Conservation (phyloP, 1,140 invertebrate genomes). For the Orchesella cincta region DNA sequence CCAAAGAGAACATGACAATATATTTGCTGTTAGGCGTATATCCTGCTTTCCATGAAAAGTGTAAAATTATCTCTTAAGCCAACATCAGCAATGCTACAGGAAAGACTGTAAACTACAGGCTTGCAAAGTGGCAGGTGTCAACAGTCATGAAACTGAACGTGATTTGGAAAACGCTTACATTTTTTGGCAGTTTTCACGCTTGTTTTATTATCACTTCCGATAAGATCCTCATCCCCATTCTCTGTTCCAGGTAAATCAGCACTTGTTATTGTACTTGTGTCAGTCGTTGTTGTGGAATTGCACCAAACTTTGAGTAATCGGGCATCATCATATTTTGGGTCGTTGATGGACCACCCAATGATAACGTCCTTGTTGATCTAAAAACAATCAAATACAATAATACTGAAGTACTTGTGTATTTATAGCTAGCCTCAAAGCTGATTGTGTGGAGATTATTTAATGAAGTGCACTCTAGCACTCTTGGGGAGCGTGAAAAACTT, state of each 20-base stretch:
- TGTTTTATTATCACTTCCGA: conserved; percentile 17
- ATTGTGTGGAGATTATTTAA: too few relatives aligned
- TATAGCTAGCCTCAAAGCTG: too few relatives aligned
- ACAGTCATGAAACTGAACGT: too few relatives aligned
- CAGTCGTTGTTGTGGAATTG: conserved; percentile 33
- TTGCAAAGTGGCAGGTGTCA: too few relatives aligned
- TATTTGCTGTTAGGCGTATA: background rate
- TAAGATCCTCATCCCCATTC: background rate
- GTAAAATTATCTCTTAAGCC: too few relatives aligned
- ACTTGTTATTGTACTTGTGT: background rate
- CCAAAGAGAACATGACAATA: background rate
- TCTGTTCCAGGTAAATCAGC: background rate
- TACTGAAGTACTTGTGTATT: too few relatives aligned
- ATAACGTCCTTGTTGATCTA: conserved; percentile 59
- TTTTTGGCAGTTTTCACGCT: conserved; percentile 22
- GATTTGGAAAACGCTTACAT: too few relatives aligned
- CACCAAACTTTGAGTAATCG: conserved; percentile 52
- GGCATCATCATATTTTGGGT: conserved; percentile 52
- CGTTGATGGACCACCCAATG: conserved; percentile 52
- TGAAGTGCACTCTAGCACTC: too few relatives aligned
- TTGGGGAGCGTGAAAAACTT: too few relatives aligned
- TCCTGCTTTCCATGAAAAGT: background rate
- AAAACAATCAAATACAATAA: too few relatives aligned
- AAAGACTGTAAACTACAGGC: too few relatives aligned
- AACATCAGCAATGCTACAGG: too few relatives aligned